A percentile compares a stretch with the other conserved stretches of the same genome.
These are phyloP conservation scores for Harpagoxenus sublaevis DNA, from an alignment of 2,888 invertebrate genomes.

Conservation along the genomic window DNA sequence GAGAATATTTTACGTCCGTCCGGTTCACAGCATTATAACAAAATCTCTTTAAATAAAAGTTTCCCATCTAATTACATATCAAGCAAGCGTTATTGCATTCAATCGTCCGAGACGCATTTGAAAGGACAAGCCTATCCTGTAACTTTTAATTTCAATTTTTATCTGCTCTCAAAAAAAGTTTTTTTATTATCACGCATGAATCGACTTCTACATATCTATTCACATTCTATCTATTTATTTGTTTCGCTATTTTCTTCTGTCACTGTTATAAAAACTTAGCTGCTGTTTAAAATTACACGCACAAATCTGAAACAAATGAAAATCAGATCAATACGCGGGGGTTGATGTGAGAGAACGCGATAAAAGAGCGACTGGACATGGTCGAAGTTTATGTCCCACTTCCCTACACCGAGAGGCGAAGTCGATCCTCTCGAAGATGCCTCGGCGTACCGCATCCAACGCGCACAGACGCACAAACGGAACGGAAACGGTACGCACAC, in stretches of 20 bases:
- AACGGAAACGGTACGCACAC: conserved; percentile 59
- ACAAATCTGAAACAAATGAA: neutral
- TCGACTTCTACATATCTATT: neutral
- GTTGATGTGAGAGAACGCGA: conserved; percentile 17
- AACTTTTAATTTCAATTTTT: conserved; percentile 6
- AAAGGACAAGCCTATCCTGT: neutral
- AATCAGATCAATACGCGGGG: neutral
- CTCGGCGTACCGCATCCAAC: conserved; percentile 47
- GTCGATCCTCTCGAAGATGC: conserved; percentile 65
- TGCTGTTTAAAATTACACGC: neutral
- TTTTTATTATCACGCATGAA: neutral
- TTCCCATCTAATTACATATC: conserved; percentile 31
- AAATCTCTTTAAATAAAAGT: conserved; percentile 38
- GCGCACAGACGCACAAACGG: conserved; percentile 44
- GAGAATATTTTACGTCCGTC: conserved; percentile 34
- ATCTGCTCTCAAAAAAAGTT: neutral
- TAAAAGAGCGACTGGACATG: conserved; percentile 1
- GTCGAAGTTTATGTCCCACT: conserved; percentile 48
- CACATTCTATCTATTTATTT: neutral
- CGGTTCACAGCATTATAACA: conserved; percentile 20
- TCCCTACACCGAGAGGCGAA: conserved; percentile 7
- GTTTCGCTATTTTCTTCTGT: neutral
- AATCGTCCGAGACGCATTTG: conserved; percentile 5
- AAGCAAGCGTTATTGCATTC: conserved; percentile 39
- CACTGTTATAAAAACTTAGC: neutral